phyloP scores from a whole-genome alignment of 2,888 invertebrate species.

The Saturnia pavonia region DNA sequence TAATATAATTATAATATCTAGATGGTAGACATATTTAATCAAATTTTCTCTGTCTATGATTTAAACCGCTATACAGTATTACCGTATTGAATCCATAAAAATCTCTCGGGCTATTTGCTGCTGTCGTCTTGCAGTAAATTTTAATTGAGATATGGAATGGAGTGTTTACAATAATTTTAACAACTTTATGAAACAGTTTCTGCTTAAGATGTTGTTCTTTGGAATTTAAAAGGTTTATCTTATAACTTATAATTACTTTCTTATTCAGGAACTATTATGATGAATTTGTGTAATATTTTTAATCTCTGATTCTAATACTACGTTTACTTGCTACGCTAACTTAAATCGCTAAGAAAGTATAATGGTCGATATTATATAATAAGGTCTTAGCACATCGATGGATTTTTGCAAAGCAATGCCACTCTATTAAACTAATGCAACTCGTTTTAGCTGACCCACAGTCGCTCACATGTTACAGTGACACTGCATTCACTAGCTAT shows the following conservation, averaged over 20 bases:
- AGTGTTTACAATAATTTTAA: constrained; percentile 4
- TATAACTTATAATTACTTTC: neutral
- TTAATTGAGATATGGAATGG: neutral
- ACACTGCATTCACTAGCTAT: no score
- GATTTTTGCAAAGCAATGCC: no score
- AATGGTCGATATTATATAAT: no score
- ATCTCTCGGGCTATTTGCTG: neutral
- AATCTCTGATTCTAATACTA: no score
- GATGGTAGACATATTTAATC: no score
- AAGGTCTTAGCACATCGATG: no score
- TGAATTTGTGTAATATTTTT: neutral
- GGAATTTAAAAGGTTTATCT: neutral
- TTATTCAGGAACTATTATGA: neutral
- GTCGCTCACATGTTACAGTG: no score
- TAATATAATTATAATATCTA: no score
- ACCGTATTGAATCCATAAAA: neutral
- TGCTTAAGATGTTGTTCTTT: neutral
- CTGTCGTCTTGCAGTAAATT: neutral
- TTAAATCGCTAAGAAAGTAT: no score
- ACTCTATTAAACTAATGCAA: no score
- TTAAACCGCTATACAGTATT: neutral
- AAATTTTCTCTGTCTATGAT: neutral
- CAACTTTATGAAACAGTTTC: neutral
- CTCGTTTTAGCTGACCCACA: no score
- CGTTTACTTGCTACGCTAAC: no score